Evolutionary conservation across 1,140 invertebrate species (phyloP), one percentile per base, ranked within the genome.

Genomic region (Apis laboriosa): DNA sequence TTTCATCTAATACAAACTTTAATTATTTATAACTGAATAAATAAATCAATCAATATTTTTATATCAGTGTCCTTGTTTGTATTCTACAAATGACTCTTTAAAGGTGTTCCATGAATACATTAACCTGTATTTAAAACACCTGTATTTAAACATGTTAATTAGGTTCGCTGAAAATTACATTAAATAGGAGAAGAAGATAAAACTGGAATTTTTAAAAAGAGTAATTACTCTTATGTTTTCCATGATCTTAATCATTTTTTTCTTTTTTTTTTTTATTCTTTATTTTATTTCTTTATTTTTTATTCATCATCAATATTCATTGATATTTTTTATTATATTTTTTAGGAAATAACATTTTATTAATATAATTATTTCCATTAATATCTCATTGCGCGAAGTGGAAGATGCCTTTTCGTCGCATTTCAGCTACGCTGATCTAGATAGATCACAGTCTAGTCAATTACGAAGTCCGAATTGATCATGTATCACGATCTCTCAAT

Each of bases 401-500:
- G 53, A 67, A 80, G 53, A 56, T 79, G 34, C 56, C 51, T 80
- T 75, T 83, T 86, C 82, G 71, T 79, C 55, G 76, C 64, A 53
- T 68, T 64, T 63, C 67, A 73, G 81, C 76, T 76, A 86, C 56
- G 56, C 81, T 56, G 77, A 75, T 80, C 49, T 72, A 73, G 58
- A 64, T 58, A 15, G 79, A 60, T 80, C 84, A 71, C 86, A 84
- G 67, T 87, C 86, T 87, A 87, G 86, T 87, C 86, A 87, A 84
- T 86, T 84, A 80, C 56, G 76, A 87, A 80, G 77, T 86, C 66
- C 76, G 56, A 75, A 84, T 84, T 66, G 63, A 86, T 77, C 75
- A 77, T 34, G 19, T 34, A 51, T 53, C 49, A 68, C 68, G 68
- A 76, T 58, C 15, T 66, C 51, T 61, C 64, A 76, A 67, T 43